Base-by-base conservation (phyloP, 2,113 vertebrate genomes). In the Mohoua ochrocephala region DNA sequence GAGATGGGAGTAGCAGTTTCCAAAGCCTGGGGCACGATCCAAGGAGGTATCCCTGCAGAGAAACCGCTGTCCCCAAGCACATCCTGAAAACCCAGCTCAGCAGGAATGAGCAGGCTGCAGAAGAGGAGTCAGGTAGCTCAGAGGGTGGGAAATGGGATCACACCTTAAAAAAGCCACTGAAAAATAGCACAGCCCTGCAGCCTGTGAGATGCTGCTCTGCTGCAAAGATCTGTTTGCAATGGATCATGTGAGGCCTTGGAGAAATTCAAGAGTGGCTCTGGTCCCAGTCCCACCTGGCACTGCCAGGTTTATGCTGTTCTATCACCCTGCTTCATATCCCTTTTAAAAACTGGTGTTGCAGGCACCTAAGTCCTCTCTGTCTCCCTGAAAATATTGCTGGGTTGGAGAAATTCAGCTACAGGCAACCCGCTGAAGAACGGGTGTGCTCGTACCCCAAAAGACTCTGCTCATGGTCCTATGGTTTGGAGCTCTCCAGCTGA, bases 391-490 rank as follows among this genome's bases (percentile, higher is more conserved):
- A 13, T 15, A 28, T 20, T 35, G 9, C 39, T n/a, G 24, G 19
- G 39, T 33, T 33, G 59, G 30, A 67, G 28, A 69, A 64, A 18
- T 20, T 41, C 42, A 42, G 31, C 30, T 42, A 3, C 7, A 88
- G 63, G 27, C 31, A 53, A 18, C 2, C 45, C 20, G 42, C 56
- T 57, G 49, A 45, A 37, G 47, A 64, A 10, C 5, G 8, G 0
- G 3, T 11, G 9, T 77, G 28, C 16, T 77, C 30, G 7, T 45
- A 49, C 41, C 42, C 33, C 13, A 3, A 26, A 73, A 86, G 21
- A 27, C 39, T 56, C 39, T 6, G 1, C 26, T 80, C 16, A 3
- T 0, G 39, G 20, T 39, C 52, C 44, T 23, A 1, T 2, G 17
- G 24, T 84, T 91, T 69, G 41, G 47, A 77, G 23, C n/a, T 87